Conservation (phyloP, 2,797 vertebrate genomes). For the Mycteria americana region DNA sequence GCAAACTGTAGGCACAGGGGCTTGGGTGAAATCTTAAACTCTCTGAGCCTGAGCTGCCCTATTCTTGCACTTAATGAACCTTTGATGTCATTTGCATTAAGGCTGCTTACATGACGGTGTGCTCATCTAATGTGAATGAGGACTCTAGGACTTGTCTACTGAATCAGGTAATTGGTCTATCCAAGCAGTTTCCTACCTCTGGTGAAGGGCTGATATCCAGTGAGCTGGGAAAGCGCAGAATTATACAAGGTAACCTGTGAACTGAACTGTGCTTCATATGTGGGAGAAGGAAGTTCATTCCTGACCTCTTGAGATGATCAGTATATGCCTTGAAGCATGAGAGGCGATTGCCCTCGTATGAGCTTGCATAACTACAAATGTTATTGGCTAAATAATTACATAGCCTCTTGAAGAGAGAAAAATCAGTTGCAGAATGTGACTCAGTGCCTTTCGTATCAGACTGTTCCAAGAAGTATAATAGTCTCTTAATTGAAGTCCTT, state of each 20-base stretch:
- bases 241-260: neutral
- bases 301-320: conserved; percentile 42
- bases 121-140: neutral
- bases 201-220: neutral
- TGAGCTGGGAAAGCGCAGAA: neutral
- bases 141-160: neutral
- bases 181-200: neutral
- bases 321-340: conserved; percentile 30
- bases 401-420: conserved; percentile 37
- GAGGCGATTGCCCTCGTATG: neutral
- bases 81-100: neutral
- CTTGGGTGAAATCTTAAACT: neutral
- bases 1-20: neutral
- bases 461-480: conserved; percentile 38
- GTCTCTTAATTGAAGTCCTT: conserved; percentile 46
- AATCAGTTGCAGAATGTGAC: conserved; percentile 42
- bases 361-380: conserved; percentile 42
- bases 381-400: conserved; percentile 49
- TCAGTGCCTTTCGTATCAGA: conserved; percentile 41
- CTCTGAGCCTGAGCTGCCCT: neutral
- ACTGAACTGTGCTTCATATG: neutral
- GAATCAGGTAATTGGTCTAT: neutral
- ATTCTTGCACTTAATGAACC: neutral
- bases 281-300: conserved; percentile 14
- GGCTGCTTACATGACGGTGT: neutral